Base-by-base conservation (phyloP, 2,797 vertebrate species). In the Gobio occitaniae region DNA sequence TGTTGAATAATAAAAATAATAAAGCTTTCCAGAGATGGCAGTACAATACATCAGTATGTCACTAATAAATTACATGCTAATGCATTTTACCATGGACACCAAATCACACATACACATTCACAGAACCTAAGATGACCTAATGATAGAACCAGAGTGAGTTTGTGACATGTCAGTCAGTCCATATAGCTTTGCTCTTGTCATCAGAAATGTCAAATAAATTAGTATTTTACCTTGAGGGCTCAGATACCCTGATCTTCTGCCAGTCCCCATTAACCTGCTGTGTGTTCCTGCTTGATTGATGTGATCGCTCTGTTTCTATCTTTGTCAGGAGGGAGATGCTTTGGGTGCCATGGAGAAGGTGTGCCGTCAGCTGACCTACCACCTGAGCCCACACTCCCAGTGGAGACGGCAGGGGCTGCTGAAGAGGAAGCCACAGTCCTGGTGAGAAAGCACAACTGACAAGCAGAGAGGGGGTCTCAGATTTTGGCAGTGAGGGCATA, bases 351-450 rank as follows among this genome's bases (percentile, higher is more conserved):
- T 99, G 97, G 98, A 99, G 95, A 99, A 99, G 94, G 96, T 99
- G 19, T 99, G 98, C 92, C 94, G 98, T 75, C 98, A 99, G 95
- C 95, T 99, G 94, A 98, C 97, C 29, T 99, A 99, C 91, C 98
- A 99, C 91, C 97, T 99, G 85, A 99, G 98, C 92, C 98, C 98
- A 0, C 98, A 99, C 91, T 98, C 98, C 0, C 97, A 96, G 93
- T 99, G 97, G 97, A 96, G 96, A 89, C 96, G 97, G 65, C 97
- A 97, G 77, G 97, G 98, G 71, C 94, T 98, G 85, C 94, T 97
- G 83, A 99, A 97, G 95, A 97, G 97, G 94, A 99, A 99, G 91
- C 97, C 97, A 0, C 98, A 99, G 94, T 95, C 97, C 85, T 99
- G 98, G 98, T 99, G 94, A 97, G 97, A 29, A 70, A 21, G 68